Evolutionary conservation across 2,888 invertebrate species (phyloP), one percentile per base, ranked within the genome.

Genomic region (Troilus luridus): DNA sequence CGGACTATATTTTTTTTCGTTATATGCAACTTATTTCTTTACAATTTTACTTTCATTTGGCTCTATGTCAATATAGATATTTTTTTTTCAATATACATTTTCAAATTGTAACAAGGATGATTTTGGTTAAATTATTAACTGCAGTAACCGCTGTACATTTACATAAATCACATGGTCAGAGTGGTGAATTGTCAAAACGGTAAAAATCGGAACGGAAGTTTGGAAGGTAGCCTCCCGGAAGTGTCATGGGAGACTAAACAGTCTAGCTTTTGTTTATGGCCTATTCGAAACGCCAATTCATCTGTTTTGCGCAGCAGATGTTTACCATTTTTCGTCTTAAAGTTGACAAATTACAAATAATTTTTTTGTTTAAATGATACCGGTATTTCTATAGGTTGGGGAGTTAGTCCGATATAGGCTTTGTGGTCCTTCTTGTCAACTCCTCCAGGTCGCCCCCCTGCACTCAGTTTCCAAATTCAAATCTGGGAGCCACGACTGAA

Each of bases 201-300:
- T 85, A 85, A 85, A 77, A 85, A 85, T 56, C 85, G 58, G 85
- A 85, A n/a, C 85, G 85, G 85, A 85, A 85, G 85, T 85, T 85
- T n/a, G 56, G 85, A 85, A 85, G 85, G 85, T 58, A 85, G 19
- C 85, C 56, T 58, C 41, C 85, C 85, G 85, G 85, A 85, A 85
- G 56, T 56, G 85, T 58, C 85, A 85, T 85, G 85, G 85, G 85
- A 85, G 56, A 56, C 54, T 85, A 85, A 85, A 54, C 85, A 85
- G 54, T 41, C 85, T 54, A 85, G n/a, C 85, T 85, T 85, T 85
- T 85, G 85, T 85, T 58, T 85, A 85, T 85, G 85, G 56, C 85
- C 85, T 85, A 5, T 77, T 77, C 19, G 8, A 56, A 85, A 58
- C 56, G 85, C 56, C 85, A 85, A 85, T 85, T 54, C 85, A n/a